Conservation (phyloP, 2,797 vertebrate genomes). For the Hoplostethus atlanticus region DNA sequence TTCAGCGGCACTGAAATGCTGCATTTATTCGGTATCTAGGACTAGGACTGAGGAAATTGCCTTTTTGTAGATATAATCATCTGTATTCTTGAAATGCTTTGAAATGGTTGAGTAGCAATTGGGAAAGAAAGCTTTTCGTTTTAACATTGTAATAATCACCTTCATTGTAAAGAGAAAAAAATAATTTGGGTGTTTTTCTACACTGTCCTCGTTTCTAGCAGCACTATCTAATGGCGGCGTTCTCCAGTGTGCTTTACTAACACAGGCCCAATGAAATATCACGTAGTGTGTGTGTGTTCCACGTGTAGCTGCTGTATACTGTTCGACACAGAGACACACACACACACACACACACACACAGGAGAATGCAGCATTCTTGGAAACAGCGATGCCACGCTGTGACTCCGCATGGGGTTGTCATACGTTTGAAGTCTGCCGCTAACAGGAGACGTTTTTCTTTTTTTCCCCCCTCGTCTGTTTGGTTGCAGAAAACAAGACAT, state of each 20-base stretch:
- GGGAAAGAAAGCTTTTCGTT: too few relatives aligned
- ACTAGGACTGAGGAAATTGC: too few relatives aligned
- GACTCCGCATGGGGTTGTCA: conserved; percentile 49
- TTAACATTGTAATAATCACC: neutral
- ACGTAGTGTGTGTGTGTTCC: neutral
- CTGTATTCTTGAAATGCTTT: neutral
- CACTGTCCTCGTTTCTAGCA: neutral
- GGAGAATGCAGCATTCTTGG: conserved; percentile 3
- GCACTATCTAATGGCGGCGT: neutral
- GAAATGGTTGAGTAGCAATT: neutral
- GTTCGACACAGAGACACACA: conserved; percentile 19
- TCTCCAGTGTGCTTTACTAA: neutral
- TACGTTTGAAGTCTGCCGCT: conserved; percentile 51
- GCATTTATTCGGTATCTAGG: neutral
- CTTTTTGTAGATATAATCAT: neutral
- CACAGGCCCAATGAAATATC: neutral
- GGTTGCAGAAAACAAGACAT: conserved; percentile 13
- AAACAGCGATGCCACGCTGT: conserved; percentile 29
- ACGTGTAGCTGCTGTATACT: conserved; percentile 13
- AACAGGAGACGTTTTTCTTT: conserved; percentile 27
- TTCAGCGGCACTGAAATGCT: conserved; percentile 5
- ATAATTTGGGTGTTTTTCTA: neutral
- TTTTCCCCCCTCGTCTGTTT: neutral
- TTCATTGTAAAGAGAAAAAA: neutral
- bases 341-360: neutral